Base-by-base conservation (phyloP, 2,113 vertebrate genomes). In the Gobius niger region DNA sequence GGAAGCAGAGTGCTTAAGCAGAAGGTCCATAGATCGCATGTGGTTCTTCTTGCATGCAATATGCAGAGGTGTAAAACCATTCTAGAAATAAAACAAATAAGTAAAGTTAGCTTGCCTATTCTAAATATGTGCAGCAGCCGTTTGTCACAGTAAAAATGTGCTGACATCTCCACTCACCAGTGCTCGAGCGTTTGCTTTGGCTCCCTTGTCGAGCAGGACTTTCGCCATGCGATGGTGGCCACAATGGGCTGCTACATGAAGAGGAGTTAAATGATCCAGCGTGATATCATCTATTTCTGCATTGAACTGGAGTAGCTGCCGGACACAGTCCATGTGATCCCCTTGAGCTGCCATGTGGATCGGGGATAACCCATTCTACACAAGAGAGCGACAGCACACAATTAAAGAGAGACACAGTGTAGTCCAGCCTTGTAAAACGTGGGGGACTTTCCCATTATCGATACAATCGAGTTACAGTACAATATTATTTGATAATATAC, bases 41-140 rank as follows among this genome's bases (percentile, higher is more conserved):
- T 98, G 98, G 89, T 97, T 99, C 91, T 99, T 99, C 92, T 98
- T 99, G 84, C 98, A 99, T 84, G 97, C 97, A 0, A 99, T 99
- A 62, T 99, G 97, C 47, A 99, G 93, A 13, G 98, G 98, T 0
- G 98, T 99, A 80, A 99, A 99, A 77, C 98, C 98, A 1, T 99
- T 99, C 98, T 99, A 85, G 65, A 82, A 67, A 56, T 34, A 12
- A 11, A 24, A 65, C 18, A 50, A 15, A 44, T 15, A 7, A 49
- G 0, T 9, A 1, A 7, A 1, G 16, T 34, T 6, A 42, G 41
- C 50, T 50, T 56, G 13, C 10, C 5, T 14, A 34, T 68, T 7
- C 47, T 16, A 51, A 15, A 60, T 13, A 14, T 34, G 24, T 34
- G 24, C 24, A 8, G 4, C 13, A 7, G 14, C 19, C 5, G 3